phyloP scores from a whole-genome alignment of 1,140 invertebrate genomes.

The Hypothenemus hampei region DNA sequence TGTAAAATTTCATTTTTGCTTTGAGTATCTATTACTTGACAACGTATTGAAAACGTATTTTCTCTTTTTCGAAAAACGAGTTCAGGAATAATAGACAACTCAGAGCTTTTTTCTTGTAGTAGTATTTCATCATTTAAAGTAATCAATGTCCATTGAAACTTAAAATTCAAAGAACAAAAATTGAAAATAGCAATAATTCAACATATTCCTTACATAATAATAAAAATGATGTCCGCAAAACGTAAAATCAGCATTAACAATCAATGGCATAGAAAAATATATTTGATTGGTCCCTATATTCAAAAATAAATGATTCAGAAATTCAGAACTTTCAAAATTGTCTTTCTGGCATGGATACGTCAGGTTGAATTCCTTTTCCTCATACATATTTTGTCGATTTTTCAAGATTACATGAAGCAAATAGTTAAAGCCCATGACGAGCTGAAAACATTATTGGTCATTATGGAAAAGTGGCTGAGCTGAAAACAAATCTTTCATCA shows the following conservation, averaged over 20 bases:
- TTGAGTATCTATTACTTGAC: constrained; percentile 1
- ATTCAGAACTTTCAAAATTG: not conserved
- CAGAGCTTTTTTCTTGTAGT: constrained; percentile 2
- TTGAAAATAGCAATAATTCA: not conserved
- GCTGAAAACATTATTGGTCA: constrained; percentile 7
- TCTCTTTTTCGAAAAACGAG: not conserved
- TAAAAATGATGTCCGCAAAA: constrained; percentile 10
- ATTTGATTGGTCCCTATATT: constrained; percentile 1
- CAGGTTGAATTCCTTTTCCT: constrained; percentile 17
- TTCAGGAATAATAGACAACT: not conserved
- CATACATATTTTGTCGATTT: not conserved
- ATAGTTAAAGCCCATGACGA: constrained; percentile 23
- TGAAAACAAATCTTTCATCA: not conserved
- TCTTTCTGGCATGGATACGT: constrained; percentile 1
- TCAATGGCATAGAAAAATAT: constrained; percentile 1
- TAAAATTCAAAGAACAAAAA: not conserved
- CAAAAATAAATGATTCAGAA: constrained; percentile 1
- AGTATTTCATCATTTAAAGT: not conserved
- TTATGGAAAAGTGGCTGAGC: not conserved
- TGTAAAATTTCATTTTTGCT: not conserved
- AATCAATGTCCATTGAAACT: not conserved
- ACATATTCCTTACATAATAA: constrained; percentile 12
- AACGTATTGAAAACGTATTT: not conserved
- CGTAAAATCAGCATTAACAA: constrained; percentile 15
- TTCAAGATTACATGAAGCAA: constrained; percentile 18